phyloP scores from a whole-genome alignment of 2,113 vertebrate species.

The Proterorhinus semilunaris region DNA sequence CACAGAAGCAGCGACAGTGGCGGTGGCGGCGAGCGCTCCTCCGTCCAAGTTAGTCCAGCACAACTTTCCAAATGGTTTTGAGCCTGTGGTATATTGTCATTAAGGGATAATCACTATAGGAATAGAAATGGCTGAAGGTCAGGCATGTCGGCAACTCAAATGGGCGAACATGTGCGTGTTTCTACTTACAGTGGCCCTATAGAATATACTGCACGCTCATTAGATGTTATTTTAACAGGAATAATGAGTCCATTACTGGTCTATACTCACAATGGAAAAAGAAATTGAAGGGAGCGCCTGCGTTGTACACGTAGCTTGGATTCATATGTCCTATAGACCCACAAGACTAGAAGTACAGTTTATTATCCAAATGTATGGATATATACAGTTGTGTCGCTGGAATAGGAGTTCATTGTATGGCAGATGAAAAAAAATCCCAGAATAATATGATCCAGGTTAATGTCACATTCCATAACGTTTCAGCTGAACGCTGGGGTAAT shows the following conservation, averaged over 20 bases:
- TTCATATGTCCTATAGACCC: too few relatives aligned
- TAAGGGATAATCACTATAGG: constrained; percentile 43
- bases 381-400: too few relatives aligned
- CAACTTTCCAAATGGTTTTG: constrained; percentile 4
- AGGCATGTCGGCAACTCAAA: constrained; percentile 24
- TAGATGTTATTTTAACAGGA: not conserved
- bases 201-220: not conserved
- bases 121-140: constrained; percentile 48
- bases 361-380: too few relatives aligned
- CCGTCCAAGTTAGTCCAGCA: constrained; percentile 19
- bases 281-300: too few relatives aligned
- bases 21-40: constrained; percentile 34
- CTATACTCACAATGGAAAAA: not conserved
- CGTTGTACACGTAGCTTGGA: too few relatives aligned
- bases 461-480: too few relatives aligned
- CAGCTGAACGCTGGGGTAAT: too few relatives aligned
- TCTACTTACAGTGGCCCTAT: not conserved
- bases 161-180: too few relatives aligned
- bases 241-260: not conserved
- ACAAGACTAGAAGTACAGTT: too few relatives aligned
- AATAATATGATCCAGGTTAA: too few relatives aligned
- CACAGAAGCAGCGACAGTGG: constrained; percentile 33
- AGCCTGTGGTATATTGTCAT: constrained; percentile 36
- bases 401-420: too few relatives aligned
- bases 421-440: too few relatives aligned